Conservation (phyloP, 2,888 invertebrate species). For the Opisthograptis luteolata region DNA sequence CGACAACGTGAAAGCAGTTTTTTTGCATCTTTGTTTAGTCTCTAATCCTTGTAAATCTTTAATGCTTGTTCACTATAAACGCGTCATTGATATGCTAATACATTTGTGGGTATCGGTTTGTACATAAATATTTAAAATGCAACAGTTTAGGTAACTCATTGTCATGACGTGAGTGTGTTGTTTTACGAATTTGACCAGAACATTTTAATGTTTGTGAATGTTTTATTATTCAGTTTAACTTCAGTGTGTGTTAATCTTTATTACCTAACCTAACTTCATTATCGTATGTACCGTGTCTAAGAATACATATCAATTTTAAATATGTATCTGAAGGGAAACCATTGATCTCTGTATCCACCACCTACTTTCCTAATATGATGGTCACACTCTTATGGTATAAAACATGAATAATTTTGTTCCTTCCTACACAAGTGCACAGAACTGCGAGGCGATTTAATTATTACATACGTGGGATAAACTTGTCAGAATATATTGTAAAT, state of each 20-base stretch:
- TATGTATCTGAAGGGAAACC: conserved; percentile 58
- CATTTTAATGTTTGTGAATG: conserved; percentile 23
- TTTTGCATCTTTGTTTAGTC: conserved; percentile 12
- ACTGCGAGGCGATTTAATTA: conserved; percentile 66
- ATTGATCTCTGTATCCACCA: conserved; percentile 62
- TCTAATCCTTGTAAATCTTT: conserved; percentile 12
- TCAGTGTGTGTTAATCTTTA: conserved; percentile 31
- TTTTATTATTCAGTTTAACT: conserved; percentile 7
- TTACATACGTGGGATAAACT: conserved; percentile 74
- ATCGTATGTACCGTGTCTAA: conserved; percentile 51
- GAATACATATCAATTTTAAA: conserved; percentile 72
- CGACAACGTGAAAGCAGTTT: conserved; percentile 9
- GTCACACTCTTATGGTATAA: conserved; percentile 49
- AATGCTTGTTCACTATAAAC: conserved; percentile 6
- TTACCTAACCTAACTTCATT: conserved; percentile 35
- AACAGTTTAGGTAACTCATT: background rate
- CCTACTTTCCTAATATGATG: conserved; percentile 50
- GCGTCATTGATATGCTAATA: conserved; percentile 2
- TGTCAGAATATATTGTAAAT: conserved; percentile 81
- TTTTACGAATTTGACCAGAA: conserved; percentile 19
- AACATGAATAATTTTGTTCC: conserved; percentile 6
- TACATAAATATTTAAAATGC: conserved; percentile 1
- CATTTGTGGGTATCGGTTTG: background rate
- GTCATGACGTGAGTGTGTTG: conserved; percentile 1
- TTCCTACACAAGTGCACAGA: conserved; percentile 54